Evolutionary conservation across 2,888 invertebrate genomes (phyloP), one percentile per base, ranked within the genome.

Genomic region (Physocephala rufipes): DNA sequence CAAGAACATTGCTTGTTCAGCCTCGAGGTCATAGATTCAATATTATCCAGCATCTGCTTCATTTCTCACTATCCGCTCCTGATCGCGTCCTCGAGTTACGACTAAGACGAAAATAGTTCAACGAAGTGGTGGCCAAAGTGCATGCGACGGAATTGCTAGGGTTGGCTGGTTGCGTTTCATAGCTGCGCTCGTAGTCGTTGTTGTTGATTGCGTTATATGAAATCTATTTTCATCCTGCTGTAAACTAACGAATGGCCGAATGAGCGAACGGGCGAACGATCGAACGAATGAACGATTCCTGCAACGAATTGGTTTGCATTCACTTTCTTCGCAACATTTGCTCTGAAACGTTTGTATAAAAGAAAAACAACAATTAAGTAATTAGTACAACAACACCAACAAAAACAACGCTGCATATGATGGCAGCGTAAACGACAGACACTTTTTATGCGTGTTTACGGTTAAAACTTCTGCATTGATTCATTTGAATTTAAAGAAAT

Each of bases 201-300:
- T 16, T 51, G 51, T 53, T 51, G 66, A 36, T 28, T 30, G 61
- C 59, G 61, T 59, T 61, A 58, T 45, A 13, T 67, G 51, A 74
- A 76, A 77, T 77, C 75, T 78, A 78, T 78, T 78, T 78, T 75
- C 70, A 36, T 4, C 36, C 36, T 36, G 36, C 36, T 36, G 71
- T 78, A 75, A n/a, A n/a, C n/a, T n/a, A n/a, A n/a, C n/a, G n/a
- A n/a, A n/a, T n/a, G n/a, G n/a, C n/a, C n/a, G n/a, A n/a, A n/a
- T n/a, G n/a, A n/a, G n/a, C n/a, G n/a, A n/a, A n/a, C n/a, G n/a
- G n/a, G n/a, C n/a, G n/a, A n/a, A n/a, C n/a, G n/a, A n/a, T n/a
- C n/a, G n/a, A n/a, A n/a, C n/a, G n/a, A n/a, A 76, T 75, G 77
- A 73, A 49, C 24, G 68, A 72, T 77, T 76, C 73, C 74, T 71